Evolutionary conservation across 2,888 invertebrate genomes (phyloP).

Genomic region (Margaritifera margaritifera): DNA sequence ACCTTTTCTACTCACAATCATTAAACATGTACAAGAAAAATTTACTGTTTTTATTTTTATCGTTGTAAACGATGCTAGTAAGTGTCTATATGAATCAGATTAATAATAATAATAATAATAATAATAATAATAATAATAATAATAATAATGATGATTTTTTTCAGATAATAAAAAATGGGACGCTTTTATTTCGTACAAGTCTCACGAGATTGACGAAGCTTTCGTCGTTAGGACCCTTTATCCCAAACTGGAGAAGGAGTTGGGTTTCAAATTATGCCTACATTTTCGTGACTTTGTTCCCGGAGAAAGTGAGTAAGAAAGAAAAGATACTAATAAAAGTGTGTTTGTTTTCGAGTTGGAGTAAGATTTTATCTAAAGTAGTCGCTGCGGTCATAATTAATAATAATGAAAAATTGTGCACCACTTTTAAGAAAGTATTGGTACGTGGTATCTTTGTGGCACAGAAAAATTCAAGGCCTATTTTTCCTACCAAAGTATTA

Average conservation of each 20-base stretch:
- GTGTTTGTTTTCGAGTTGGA: neutral
- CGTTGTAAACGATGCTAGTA: no score
- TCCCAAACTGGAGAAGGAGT: slow-evolving; percentile 52
- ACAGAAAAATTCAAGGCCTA: no score
- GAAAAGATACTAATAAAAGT: neutral
- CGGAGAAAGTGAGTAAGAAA: slow-evolving; percentile 50
- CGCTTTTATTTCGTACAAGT: slow-evolving; percentile 59
- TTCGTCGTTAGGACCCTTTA: slow-evolving; percentile 50
- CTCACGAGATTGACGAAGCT: slow-evolving; percentile 39
- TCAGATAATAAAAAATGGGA: slow-evolving; percentile 55
- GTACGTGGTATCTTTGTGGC: no score
- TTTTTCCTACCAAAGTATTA: no score
- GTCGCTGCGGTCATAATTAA: neutral
- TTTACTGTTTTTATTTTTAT: no score
- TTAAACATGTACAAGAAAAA: no score
- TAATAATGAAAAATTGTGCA: neutral
- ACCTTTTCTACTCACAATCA: no score
- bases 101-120: no score
- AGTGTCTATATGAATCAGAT: no score
- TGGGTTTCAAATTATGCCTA: slow-evolving; percentile 53
- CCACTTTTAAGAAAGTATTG: no score
- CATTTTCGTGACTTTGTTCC: slow-evolving; percentile 55
- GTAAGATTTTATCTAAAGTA: neutral
- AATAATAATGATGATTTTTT: neutral
- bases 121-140: no score